phyloP scores from a whole-genome alignment of 2,888 invertebrate genomes.

The Drosophila putrida region DNA sequence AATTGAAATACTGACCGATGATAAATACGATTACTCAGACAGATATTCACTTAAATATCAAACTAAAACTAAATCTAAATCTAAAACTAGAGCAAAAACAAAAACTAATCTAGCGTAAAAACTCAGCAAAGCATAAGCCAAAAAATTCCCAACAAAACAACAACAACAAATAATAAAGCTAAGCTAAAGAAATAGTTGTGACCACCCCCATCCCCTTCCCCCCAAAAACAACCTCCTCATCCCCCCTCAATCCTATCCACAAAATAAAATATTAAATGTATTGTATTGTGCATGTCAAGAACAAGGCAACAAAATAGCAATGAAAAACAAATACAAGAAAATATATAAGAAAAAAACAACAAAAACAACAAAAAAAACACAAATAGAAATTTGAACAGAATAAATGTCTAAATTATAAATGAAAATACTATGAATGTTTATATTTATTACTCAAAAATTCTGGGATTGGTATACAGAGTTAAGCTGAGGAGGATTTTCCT shows the following conservation, averaged over 20 bases:
- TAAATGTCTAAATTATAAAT: conserved; percentile 77
- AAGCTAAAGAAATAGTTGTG: conserved; percentile 62
- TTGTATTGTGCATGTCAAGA: conserved; percentile 38
- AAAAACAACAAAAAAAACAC: conserved; percentile 32
- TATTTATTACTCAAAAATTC: neutral
- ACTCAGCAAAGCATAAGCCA: conserved; percentile 77
- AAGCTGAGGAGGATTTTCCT: neutral
- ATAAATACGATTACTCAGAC: conserved; percentile 36
- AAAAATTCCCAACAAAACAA: conserved; percentile 39
- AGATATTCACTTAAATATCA: conserved; percentile 35
- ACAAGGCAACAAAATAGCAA: conserved; percentile 53
- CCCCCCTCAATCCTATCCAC: conserved; percentile 7
- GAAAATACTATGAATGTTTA: conserved; percentile 38
- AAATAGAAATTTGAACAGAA: conserved; percentile 57
- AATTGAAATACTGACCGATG: conserved; percentile 42
- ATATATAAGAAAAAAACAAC: conserved; percentile 12
- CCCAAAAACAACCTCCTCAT: neutral
- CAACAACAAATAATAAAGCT: conserved; percentile 50
- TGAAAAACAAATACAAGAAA: conserved; percentile 41
- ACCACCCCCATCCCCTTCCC: conserved; percentile 14
- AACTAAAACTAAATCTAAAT: conserved; percentile 5
- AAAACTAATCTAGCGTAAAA: conserved; percentile 68
- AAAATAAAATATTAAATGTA: conserved; percentile 25
- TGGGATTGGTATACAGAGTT: neutral
- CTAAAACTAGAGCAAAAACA: conserved; percentile 15